phyloP scores from a whole-genome alignment of 2,888 invertebrate species.

The Drosophila anomelani region DNA sequence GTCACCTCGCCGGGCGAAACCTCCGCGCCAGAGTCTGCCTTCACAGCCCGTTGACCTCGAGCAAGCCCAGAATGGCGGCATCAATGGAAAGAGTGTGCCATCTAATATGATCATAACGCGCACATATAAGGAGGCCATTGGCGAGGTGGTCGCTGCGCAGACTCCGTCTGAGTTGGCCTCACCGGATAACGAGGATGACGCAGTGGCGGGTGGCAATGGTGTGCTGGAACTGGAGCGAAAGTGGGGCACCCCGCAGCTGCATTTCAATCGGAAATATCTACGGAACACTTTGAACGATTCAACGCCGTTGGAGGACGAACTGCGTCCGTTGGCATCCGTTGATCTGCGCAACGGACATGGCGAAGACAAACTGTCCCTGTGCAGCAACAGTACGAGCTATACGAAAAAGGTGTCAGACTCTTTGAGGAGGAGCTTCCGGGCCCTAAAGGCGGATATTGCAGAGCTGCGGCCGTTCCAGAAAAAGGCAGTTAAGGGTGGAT shows the following conservation, averaged over 20 bases:
- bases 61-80: conserved; percentile 75
- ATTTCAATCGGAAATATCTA: conserved; percentile 83
- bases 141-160: conserved; percentile 29
- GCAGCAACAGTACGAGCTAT: conserved; percentile 79
- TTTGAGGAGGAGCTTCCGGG: conserved; percentile 82
- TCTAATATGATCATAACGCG: conserved; percentile 80
- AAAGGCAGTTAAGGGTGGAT: conserved; percentile 63
- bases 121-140: conserved; percentile 62
- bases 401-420: conserved; percentile 80
- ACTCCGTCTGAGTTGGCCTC: conserved; percentile 20
- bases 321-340: conserved; percentile 54
- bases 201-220: not conserved
- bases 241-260: conserved; percentile 83
- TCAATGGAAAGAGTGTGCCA: conserved; percentile 82
- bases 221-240: conserved; percentile 72
- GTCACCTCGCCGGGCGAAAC: conserved; percentile 71
- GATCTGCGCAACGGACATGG: conserved; percentile 20
- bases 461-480: conserved; percentile 80
- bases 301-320: conserved; percentile 54
- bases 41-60: conserved; percentile 74
- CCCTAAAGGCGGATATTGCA: conserved; percentile 75
- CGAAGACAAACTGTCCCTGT: conserved; percentile 78
- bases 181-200: conserved; percentile 65
- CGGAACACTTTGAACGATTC: conserved; percentile 67
- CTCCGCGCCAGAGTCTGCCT: conserved; percentile 56